Conservation (phyloP, 2,113 vertebrate species). For the Aspiorhynchus laticeps region DNA sequence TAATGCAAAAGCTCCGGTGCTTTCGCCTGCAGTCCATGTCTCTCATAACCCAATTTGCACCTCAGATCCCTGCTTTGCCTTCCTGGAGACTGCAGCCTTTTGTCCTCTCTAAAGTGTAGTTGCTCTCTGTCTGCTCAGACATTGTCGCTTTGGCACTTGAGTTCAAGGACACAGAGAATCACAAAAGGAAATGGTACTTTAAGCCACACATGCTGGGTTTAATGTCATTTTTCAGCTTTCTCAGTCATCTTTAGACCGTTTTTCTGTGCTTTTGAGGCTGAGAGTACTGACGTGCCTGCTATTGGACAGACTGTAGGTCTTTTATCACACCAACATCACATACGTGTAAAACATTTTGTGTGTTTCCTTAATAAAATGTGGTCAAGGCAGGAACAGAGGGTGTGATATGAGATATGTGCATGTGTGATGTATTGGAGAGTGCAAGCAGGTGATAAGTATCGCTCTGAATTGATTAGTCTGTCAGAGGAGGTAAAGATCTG, state of each 20-base stretch:
- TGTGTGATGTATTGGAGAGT: conserved; percentile 29
- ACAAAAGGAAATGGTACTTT: conserved; percentile 3
- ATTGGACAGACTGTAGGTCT: background rate
- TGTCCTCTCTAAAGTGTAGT: background rate
- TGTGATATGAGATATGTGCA: conserved; percentile 18
- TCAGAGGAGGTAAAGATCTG: conserved; percentile 43
- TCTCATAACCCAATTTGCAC: conserved; percentile 34
- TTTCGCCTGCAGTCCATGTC: background rate
- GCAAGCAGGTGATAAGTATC: conserved; percentile 45
- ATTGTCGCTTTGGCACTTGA: background rate
- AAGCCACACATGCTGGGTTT: too few species aligned
- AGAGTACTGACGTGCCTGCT: background rate
- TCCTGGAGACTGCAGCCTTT: background rate
- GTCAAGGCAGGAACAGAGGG: background rate
- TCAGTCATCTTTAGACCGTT: background rate
- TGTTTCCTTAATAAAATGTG: background rate
- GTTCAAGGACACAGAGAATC: background rate
- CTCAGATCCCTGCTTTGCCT: conserved; percentile 6
- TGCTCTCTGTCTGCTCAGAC: conserved; percentile 7
- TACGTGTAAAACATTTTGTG: background rate
- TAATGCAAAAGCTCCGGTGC: conserved; percentile 24
- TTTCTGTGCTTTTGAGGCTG: background rate
- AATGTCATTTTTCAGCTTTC: background rate
- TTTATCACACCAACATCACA: background rate
- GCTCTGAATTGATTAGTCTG: conserved; percentile 50